Evolutionary conservation across 2,888 invertebrate species (phyloP), one percentile per base, ranked within the genome.

Genomic region (Polyommatus iphigenia): DNA sequence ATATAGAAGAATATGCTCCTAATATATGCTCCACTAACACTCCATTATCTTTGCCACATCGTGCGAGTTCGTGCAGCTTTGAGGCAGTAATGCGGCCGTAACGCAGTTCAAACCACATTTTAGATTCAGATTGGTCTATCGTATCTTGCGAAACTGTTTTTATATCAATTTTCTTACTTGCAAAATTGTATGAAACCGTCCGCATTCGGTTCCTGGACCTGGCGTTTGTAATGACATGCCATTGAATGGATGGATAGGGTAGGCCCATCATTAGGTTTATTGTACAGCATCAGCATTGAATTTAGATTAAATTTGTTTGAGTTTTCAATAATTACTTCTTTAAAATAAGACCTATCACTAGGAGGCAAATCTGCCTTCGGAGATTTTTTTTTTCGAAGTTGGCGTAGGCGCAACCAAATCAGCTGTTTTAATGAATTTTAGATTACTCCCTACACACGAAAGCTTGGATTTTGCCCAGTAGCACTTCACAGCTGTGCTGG

Each of bases 61-160:
- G 54, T 54, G 54, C 54, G 18, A 18, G 54, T 54, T 54, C 54
- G 54, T 54, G 54, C 54, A 71, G 71, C 71, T 71, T 71, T 71
- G 71, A 71, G 32, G 71, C 71, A 71, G 71, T 71, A 32, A 71
- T 71, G 71, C 71, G 71, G 71, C 71, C 71, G 18, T 71, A 71
- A 29, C 71, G 71, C 71, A 71, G 71, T 71, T 71, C 71, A 32
- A 71, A 71, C 71, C 71, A 29, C 71, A 71, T 71, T 29, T 71
- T 71, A 71, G 71, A 71, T 71, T 71, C 15, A 24, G 71, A 71
- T 71, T 71, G 71, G 71, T 71, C 71, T 32, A 29, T 71, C 71
- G 71, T 71, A 32, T 71, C 71, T 29, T 71, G 71, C 24, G 71
- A 71, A 32, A 71, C 15, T 71, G 32, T 71, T 71, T 71, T 71